Conservation (phyloP, 2,888 invertebrate genomes). For the Leptarthrus brevirostris region DNA sequence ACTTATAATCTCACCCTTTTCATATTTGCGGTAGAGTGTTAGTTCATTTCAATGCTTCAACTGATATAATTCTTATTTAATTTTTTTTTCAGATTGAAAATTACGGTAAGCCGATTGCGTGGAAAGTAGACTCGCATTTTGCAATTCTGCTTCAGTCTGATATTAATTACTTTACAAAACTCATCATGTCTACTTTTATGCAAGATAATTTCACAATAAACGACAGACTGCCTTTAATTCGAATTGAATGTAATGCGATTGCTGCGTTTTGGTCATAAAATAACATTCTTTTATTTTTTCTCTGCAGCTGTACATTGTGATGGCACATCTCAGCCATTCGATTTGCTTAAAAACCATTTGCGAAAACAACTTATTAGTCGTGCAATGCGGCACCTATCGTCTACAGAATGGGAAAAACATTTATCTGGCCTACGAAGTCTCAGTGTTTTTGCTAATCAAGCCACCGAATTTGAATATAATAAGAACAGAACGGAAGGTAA, state of each 20-base stretch:
- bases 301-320: conserved; percentile 72
- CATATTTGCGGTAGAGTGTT: too few relatives aligned
- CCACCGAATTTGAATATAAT: conserved; percentile 64
- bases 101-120: conserved; percentile 82
- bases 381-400: conserved; percentile 60
- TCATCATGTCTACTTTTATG: conserved; percentile 78
- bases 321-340: conserved; percentile 71
- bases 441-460: conserved; percentile 65
- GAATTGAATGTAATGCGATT: conserved; percentile 78
- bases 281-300: conserved; percentile 11
- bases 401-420: conserved; percentile 65
- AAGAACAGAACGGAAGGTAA: conserved; percentile 64
- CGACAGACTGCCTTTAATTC: conserved; percentile 78
- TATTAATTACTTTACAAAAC: conserved; percentile 76
- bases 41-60: too few relatives aligned
- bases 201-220: conserved; percentile 80
- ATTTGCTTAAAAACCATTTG: conserved; percentile 67
- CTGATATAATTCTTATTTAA: too few relatives aligned
- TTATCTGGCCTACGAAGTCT: conserved; percentile 63
- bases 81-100: conserved; percentile 75
- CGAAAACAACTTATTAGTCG: conserved; percentile 64
- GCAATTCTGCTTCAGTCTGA: conserved; percentile 82
- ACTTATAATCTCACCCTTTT: too few relatives aligned
- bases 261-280: background rate
- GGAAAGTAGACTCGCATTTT: conserved; percentile 81